Evolutionary conservation across 2,888 invertebrate genomes (phyloP), one percentile per base, ranked within the genome.

Genomic region (Hydraecia micacea): DNA sequence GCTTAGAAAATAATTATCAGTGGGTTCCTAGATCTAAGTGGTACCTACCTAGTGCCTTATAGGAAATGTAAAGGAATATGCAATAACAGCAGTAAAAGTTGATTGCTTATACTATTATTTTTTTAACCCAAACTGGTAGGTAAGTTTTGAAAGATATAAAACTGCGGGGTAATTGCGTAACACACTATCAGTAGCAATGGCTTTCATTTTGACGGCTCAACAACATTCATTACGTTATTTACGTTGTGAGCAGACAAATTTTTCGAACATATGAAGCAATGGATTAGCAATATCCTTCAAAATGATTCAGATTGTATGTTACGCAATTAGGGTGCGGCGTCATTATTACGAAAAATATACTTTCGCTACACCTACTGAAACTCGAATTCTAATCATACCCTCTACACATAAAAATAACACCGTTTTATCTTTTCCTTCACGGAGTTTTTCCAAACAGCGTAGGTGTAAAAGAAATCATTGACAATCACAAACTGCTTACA

Each of bases 391-490:
- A 52, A 52, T 52, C 13, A 46, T n/a, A 18, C 36, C 5, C 11
- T 60, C 13, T 25, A 25, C 42, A 58, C 25, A 18, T 2, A 49
- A n/a, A 72, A 42, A 65, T 2, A 63, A 46, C 28, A 77, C 25
- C 13, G 0, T n/a, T n/a, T 46, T 46, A 36, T 25, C 13, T n/a
- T 36, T 36, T 32, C 18, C 46, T 65, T 58, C 5, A 13, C 6
- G 15, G 6, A 6, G 8, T 18, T 63, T 80, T 39, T 49, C 58
- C 32, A 58, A 65, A 73, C 46, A 49, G 15, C 21, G 66, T 71
- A 36, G 82, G 60, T 60, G 60, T 60, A 1, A 42, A 63, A 71
- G 28, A 72, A 55, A 75, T 62, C 13, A 62, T 60, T 1, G 55
- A 65, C 25, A 63, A 46, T 36, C 36, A 62, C 21, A 72, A 84